phyloP scores from a whole-genome alignment of 2,113 vertebrate species.

The Ascaphus truei region DNA sequence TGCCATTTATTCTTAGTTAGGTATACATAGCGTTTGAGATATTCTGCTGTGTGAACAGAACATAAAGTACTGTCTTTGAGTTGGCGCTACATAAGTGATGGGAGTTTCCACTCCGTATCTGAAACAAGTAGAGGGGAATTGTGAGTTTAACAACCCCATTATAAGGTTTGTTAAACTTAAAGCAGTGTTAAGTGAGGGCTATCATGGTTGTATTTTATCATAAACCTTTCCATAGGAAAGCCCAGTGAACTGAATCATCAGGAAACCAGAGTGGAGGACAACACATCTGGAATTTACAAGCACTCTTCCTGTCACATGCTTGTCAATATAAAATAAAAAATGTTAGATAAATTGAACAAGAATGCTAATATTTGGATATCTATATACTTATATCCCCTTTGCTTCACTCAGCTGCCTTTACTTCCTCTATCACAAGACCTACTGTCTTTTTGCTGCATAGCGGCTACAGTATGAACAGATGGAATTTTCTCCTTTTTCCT shows the following conservation, averaged over 20 bases:
- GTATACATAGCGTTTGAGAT: too few relatives aligned
- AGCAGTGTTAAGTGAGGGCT: too few relatives aligned
- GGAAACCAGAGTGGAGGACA: background rate
- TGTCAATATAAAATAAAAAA: constrained; percentile 12
- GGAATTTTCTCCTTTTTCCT: background rate
- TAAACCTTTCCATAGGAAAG: constrained; percentile 24
- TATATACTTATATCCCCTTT: background rate
- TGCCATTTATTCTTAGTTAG: too few relatives aligned
- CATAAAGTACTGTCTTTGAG: too few relatives aligned
- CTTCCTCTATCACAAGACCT: background rate
- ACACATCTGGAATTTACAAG: constrained; percentile 17
- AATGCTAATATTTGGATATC: constrained; percentile 27
- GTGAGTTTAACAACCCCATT: too few relatives aligned
- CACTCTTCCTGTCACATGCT: constrained; percentile 25
- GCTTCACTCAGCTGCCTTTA: background rate
- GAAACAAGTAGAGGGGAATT: too few relatives aligned
- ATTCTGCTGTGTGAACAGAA: too few relatives aligned
- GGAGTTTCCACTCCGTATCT: too few relatives aligned
- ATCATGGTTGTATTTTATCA: background rate
- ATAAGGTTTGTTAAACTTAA: too few relatives aligned
- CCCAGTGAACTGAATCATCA: constrained; percentile 5
- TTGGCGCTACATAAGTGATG: too few relatives aligned
- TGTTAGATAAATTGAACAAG: background rate
- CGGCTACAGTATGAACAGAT: background rate
- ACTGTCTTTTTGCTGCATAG: background rate